These are phyloP conservation scores for Drosophila greeni DNA, from an alignment of 2,888 invertebrate genomes.

Conservation along the genomic window DNA sequence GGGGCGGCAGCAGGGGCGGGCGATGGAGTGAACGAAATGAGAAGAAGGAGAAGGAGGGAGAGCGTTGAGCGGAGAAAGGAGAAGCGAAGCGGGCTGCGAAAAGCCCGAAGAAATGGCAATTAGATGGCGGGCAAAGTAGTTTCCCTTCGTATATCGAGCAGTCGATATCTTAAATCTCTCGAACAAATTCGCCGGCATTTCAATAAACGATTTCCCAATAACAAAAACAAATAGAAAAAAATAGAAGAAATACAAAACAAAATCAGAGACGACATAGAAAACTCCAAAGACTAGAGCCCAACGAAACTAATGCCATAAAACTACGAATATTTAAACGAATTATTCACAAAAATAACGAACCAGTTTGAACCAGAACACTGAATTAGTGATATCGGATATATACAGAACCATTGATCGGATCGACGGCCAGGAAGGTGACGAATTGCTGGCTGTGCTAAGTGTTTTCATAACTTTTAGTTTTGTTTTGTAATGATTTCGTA, in stretches of 20 bases:
- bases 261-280: constrained; percentile 17
- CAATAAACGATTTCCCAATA: constrained; percentile 1
- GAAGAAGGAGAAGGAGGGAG: constrained; percentile 3
- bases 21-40: constrained; percentile 8
- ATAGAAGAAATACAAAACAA: constrained; percentile 15
- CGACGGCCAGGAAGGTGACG: constrained; percentile 10
- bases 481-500: constrained; percentile 76
- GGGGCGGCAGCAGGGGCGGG: neutral
- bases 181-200: constrained; percentile 45
- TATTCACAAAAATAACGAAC: constrained; percentile 16
- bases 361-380: constrained; percentile 5
- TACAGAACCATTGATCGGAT: constrained; percentile 2
- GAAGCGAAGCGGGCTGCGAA: constrained; percentile 19
- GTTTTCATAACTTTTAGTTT: constrained; percentile 46
- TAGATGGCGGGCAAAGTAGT: constrained; percentile 53
- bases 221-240: neutral
- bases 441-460: constrained; percentile 8
- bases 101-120: constrained; percentile 34
- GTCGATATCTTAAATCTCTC: constrained; percentile 37
- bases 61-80: constrained; percentile 20
- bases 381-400: constrained; percentile 13
- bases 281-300: constrained; percentile 17
- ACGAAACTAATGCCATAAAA: constrained; percentile 19
- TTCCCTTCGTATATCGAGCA: constrained; percentile 64
- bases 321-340: constrained; percentile 24